Evolutionary conservation across 2,113 vertebrate species (phyloP), one percentile per base, ranked within the genome.

Genomic region (Pavo muticus): DNA sequence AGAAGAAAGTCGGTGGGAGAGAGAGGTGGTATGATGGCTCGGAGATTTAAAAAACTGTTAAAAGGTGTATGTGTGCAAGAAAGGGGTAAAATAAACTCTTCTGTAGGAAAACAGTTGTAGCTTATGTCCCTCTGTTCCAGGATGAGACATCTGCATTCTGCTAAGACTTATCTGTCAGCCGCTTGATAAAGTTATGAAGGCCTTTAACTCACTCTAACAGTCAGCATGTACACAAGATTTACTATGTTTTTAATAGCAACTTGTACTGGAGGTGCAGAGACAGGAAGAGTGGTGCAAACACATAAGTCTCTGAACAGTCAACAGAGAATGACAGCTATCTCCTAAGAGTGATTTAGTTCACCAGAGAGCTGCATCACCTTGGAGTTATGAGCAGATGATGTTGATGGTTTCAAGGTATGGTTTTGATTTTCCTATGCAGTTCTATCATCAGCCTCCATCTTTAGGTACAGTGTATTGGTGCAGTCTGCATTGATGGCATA

Each of bases 401-500:
- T 35, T 39, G n/a, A 4, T 74, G 60, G 9, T 74, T 74, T 77
- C 60, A 30, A 86, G 83, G 32, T 35, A 30, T 85, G 60, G 13
- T 10, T 44, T 56, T 76, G 42, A 44, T 56, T 67, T 73, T 76
- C 68, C 11, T 0, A 3, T 32, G 72, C 10, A 2, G 40, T 50
- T 71, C 64, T 83, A 30, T 64, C 68, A 60, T 45, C 78, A 57
- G 72, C 35, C 47, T 67, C 24, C 9, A 6, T n/a, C 44, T 94
- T 67, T n/a, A 69, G 74, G 24, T 45, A 1, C 60, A 44, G 90
- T 11, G 74, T 68, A 47, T 0, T 85, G 74, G 78, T 94, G 91
- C 94, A 85, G 54, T 84, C 95, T 95, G 93, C 93, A 88, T 3
- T 7, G 64, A 57, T 83, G 91, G 93, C 91, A 85, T 20, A 47